Percentiles rank a stretch among this genome's conserved stretches.
phyloP scores from a whole-genome alignment of 2,113 vertebrate genomes.

The Damaliscus lunatus region DNA sequence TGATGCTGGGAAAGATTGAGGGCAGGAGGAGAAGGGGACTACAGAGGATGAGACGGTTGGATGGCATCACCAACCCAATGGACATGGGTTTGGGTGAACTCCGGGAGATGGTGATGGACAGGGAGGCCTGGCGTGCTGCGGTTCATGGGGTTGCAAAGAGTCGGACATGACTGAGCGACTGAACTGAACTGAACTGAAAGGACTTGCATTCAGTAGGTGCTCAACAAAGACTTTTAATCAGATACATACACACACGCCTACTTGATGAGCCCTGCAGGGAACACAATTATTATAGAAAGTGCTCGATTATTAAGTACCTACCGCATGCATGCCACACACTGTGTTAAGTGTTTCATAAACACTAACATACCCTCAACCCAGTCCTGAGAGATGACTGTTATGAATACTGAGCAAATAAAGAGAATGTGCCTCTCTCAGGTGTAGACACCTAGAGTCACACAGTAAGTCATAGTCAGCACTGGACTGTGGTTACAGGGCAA shows the following conservation, averaged over 20 bases:
- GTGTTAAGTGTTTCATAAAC: neutral
- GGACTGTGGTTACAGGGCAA: neutral
- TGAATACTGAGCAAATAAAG: neutral
- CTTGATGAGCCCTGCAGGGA: neutral
- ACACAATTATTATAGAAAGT: neutral
- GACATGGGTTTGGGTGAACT: neutral
- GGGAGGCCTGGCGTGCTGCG: neutral
- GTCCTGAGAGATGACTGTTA: too few species aligned
- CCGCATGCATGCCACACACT: neutral
- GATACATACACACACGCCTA: too few species aligned
- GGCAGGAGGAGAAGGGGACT: neutral
- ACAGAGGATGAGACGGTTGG: neutral
- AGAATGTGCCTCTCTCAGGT: too few species aligned
- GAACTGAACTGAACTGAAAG: neutral
- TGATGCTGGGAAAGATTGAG: neutral
- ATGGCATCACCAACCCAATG: neutral
- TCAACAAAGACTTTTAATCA: neutral
- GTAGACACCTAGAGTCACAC: neutral
- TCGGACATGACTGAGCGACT: accelerated
- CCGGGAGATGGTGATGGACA: neutral
- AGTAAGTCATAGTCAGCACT: accelerated
- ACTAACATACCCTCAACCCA: neutral
- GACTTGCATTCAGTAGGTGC: neutral
- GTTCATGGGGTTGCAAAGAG: neutral
- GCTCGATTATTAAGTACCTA: neutral